phyloP scores from a whole-genome alignment of 2,888 invertebrate genomes.

The Pinctada fucata region DNA sequence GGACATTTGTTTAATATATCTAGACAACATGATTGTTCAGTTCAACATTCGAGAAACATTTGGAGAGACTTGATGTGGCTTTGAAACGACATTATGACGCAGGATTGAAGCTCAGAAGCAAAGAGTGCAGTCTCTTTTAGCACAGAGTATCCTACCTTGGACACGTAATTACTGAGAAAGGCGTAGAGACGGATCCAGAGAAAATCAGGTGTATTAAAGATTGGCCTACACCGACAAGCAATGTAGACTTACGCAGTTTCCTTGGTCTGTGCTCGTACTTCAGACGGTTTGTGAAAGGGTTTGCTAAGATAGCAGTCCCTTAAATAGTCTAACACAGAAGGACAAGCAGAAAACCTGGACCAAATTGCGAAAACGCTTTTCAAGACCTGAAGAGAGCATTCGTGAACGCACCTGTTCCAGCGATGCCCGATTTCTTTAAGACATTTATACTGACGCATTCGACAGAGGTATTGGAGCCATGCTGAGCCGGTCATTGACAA shows the following conservation, averaged over 20 bases:
- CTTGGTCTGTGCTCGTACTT: neutral
- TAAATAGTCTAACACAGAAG: conserved; percentile 9
- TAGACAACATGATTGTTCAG: neutral
- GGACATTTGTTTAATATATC: too few relatives aligned
- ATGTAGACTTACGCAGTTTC: neutral
- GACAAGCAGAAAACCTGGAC: neutral
- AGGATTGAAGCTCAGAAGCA: too few relatives aligned
- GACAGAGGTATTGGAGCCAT: conserved; percentile 11
- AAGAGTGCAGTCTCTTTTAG: too few relatives aligned
- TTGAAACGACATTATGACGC: conserved; percentile 2
- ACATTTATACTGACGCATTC: conserved; percentile 17
- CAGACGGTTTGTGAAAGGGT: conserved; percentile 5
- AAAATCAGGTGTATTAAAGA: conserved; percentile 10
- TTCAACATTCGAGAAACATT: too few relatives aligned
- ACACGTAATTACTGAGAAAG: conserved; percentile 8
- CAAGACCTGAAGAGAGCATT: conserved; percentile 7
- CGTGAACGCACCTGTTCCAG: neutral
- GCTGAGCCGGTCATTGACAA: conserved; percentile 5
- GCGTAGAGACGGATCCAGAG: too few relatives aligned
- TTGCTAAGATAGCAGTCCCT: neutral
- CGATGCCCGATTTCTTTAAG: neutral
- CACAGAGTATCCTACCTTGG: conserved; percentile 9
- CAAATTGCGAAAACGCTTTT: neutral
- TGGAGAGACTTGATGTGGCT: too few relatives aligned
- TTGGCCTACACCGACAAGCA: neutral